Conservation (phyloP, 2,888 invertebrate species). For the Troides oblongomaculatus region DNA sequence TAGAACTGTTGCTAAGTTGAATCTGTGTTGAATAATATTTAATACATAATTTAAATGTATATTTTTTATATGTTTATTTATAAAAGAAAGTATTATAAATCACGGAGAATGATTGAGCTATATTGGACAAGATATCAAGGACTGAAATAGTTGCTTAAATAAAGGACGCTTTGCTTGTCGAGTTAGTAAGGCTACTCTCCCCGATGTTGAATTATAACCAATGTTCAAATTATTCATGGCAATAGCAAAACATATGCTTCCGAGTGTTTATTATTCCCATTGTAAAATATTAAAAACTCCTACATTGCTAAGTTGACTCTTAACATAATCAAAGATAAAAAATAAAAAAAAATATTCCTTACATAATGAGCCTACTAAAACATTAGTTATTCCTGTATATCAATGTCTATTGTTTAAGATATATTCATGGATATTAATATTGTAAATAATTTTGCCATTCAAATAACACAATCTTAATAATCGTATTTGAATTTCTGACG, state of each 20-base stretch:
- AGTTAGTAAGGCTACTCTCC: conserved; percentile 31
- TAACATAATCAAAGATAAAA: too few relatives aligned
- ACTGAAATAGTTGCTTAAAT: conserved; percentile 37
- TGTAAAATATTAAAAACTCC: too few relatives aligned
- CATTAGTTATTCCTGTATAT: neutral
- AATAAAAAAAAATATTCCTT: too few relatives aligned
- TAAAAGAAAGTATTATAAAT: conserved; percentile 63
- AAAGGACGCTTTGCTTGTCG: conserved; percentile 27
- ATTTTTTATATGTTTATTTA: conserved; percentile 75
- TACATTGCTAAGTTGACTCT: too few relatives aligned
- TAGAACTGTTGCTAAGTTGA: conserved; percentile 66
- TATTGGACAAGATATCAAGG: conserved; percentile 48
- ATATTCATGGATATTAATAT: neutral
- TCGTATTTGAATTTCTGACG: conserved; percentile 5
- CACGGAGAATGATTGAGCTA: conserved; percentile 51
- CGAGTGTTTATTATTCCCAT: too few relatives aligned
- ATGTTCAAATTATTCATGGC: neutral
- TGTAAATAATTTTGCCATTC: conserved; percentile 2
- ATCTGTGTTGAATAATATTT: conserved; percentile 70
- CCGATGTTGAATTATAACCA: conserved; percentile 19
- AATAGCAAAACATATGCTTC: neutral
- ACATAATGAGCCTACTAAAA: neutral
- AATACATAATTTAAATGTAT: conserved; percentile 70
- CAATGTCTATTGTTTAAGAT: neutral
- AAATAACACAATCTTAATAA: neutral